Evolutionary conservation across 2,888 invertebrate species (phyloP).

Genomic region (Pardosa pseudoannulata): DNA sequence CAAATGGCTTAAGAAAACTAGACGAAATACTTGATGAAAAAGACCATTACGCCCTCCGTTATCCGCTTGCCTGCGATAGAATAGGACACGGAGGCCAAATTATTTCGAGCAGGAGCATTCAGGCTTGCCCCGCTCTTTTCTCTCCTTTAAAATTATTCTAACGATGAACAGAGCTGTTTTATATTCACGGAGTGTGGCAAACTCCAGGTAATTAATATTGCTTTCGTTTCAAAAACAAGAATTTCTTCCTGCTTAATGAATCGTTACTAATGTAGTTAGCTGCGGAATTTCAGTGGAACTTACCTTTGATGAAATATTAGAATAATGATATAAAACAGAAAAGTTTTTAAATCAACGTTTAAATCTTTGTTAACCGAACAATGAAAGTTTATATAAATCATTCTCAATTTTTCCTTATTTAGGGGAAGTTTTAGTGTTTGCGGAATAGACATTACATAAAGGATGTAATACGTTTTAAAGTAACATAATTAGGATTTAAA

Average conservation of each 20-base stretch:
- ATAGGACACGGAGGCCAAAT: background rate
- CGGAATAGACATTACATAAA: no score
- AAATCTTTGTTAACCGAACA: no score
- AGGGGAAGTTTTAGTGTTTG: no score
- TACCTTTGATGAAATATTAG: background rate
- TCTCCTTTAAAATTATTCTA: background rate
- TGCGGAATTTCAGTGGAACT: background rate
- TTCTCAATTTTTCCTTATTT: no score
- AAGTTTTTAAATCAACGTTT: no score
- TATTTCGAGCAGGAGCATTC: background rate
- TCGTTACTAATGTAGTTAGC: constrained; percentile 6
- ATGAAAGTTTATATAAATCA: no score
- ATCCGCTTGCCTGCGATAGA: background rate
- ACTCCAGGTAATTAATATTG: background rate
- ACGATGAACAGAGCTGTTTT: background rate
- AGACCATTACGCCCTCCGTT: background rate
- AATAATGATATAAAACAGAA: background rate
- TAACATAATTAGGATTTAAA: no score
- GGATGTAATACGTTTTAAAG: no score
- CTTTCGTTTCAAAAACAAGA: background rate
- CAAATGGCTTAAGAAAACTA: background rate
- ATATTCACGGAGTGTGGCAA: background rate
- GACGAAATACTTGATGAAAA: background rate
- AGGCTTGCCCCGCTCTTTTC: background rate
- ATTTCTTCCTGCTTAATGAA: background rate